Base-by-base conservation (phyloP, 92 coral and sea anemone species). In the Palythoa grandis region DNA sequence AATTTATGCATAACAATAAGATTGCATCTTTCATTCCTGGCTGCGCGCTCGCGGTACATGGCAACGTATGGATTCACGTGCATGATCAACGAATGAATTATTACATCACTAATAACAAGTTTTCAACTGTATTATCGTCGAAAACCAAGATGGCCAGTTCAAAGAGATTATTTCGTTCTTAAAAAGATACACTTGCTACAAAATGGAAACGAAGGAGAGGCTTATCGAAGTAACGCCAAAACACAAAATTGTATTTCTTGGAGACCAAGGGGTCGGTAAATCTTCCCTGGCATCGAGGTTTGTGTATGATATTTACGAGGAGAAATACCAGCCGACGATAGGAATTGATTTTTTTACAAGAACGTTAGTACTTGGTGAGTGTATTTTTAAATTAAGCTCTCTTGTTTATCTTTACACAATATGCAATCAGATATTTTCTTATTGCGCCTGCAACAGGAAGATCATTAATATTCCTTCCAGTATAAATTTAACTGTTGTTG, bases 231-330 rank as follows among this genome's bases (percentile, higher is more conserved):
- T 80, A 40, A 40, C 82, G 63, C 92, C 87, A 17, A 91, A 87
- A 78, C 96, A 93, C 61, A 97, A 97, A 73, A 82, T 97, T 11
- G 96, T 97, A 15, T 92, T 97, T 40, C 89, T 97, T 7, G 99
- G 99, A 47, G 98, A 97, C 50, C 98, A 94, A 87, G 97, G 99
- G 1, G 98, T 97, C 23, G 99, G 99, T 56, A 97, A 97, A 88
- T 94, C 99, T 11, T 95, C 99, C 24, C 77, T 97, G 79, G 95
- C 94, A 14, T 89, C 92, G 72, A 88, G 98, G 68, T 93, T 97
- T 61, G 90, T 93, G 73, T 92, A 95, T 84, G 93, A 91, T 72
- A 90, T 93, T 3, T 97, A 86, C 78, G 99, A 97, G 68, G 97
- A 97, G 20, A 92, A 88, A 52, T 92, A 97, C 80, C 93, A 86